Conservation (phyloP, 2,888 invertebrate genomes). For the Tortricodes alternella region DNA sequence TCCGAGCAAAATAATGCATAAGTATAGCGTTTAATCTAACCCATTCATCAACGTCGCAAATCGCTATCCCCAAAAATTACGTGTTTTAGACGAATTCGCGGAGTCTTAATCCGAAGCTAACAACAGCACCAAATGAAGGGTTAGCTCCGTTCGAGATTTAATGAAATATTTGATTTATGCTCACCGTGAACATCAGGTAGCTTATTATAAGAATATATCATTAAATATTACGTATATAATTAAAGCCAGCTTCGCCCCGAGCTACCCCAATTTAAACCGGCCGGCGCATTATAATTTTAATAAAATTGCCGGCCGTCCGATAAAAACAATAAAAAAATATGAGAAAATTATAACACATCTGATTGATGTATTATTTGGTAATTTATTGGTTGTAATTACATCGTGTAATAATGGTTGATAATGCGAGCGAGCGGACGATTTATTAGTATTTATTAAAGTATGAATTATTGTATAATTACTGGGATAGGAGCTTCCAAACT, state of each 20-base stretch:
- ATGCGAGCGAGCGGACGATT: conserved; percentile 70
- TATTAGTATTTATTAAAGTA: conserved; percentile 83
- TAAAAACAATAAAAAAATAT: conserved; percentile 65
- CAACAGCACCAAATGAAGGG: conserved; percentile 74
- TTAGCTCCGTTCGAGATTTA: conserved; percentile 74
- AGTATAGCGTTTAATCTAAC: conserved; percentile 41
- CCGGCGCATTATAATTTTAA: conserved; percentile 78
- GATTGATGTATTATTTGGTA: conserved; percentile 83
- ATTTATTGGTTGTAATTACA: conserved; percentile 82
- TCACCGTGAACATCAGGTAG: conserved; percentile 76
- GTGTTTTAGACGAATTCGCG: conserved; percentile 61
- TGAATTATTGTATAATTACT: conserved; percentile 83
- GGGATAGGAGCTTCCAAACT: conserved; percentile 77
- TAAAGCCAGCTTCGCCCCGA: conserved; percentile 73
- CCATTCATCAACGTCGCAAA: conserved; percentile 57
- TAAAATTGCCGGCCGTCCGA: conserved; percentile 76
- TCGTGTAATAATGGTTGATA: conserved; percentile 80
- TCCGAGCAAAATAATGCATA: conserved; percentile 38
- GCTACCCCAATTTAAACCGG: conserved; percentile 78
- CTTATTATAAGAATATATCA: conserved; percentile 82
- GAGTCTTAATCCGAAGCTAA: conserved; percentile 61
- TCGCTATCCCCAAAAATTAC: conserved; percentile 60
- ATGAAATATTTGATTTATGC: conserved; percentile 83
- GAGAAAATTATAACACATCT: conserved; percentile 82
- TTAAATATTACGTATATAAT: conserved; percentile 82